Conservation (phyloP, 1,140 invertebrate genomes). For the Drosophila kepulauana region DNA sequence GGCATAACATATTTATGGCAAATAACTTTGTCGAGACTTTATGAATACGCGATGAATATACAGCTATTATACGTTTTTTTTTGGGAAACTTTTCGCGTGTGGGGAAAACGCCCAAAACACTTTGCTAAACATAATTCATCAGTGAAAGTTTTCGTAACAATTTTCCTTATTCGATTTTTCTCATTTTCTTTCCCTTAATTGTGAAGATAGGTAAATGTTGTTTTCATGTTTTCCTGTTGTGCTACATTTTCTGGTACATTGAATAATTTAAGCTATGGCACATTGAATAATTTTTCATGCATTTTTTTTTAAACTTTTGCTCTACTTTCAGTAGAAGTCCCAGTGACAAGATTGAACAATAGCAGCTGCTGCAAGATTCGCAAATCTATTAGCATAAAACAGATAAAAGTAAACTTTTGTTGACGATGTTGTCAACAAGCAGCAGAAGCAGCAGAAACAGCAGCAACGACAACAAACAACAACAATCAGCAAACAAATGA, state of each 20-base stretch:
- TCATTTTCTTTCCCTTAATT: neutral
- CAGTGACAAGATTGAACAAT: conserved; percentile 7
- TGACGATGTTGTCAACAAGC: conserved; percentile 71
- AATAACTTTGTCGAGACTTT: conserved; percentile 23
- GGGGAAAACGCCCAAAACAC: neutral
- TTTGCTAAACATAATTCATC: neutral
- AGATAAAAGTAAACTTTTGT: conserved; percentile 75
- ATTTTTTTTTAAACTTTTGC: conserved; percentile 1
- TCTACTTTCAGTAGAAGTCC: conserved; percentile 11
- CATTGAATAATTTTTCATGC: conserved; percentile 7
- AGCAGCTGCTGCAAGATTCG: conserved; percentile 69
- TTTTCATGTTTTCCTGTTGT: neutral
- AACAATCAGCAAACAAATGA: conserved; percentile 65
- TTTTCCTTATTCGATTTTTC: neutral
- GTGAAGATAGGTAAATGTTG: neutral
- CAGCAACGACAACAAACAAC: conserved; percentile 50
- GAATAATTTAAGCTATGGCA: conserved; percentile 5
- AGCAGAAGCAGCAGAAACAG: conserved; percentile 4
- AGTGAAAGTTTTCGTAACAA: neutral
- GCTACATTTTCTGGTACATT: neutral
- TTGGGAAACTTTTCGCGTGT: conserved; percentile 9
- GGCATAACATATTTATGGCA: conserved; percentile 16
- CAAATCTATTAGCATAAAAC: conserved; percentile 77
- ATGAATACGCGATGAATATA: conserved; percentile 33
- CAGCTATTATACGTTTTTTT: neutral